These are phyloP conservation scores for Rhyacophila brunnea DNA, from an alignment of 1,140 invertebrate species.

Conservation along the genomic window DNA sequence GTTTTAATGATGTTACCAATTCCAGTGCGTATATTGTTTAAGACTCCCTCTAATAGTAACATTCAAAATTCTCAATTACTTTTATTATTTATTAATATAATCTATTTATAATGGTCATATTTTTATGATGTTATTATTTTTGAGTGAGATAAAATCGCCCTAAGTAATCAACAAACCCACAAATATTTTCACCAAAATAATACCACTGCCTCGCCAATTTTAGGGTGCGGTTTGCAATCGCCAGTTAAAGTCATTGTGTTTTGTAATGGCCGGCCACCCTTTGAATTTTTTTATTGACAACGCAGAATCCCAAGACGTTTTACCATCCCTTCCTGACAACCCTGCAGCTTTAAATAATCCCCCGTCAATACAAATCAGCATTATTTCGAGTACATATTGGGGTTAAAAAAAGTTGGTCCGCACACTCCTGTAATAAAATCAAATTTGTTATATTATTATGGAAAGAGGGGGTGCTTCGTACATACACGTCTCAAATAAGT, in stretches of 20 bases:
- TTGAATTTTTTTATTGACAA: conserved; percentile 22
- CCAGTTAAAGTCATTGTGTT: conserved; percentile 15
- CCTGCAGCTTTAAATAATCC: conserved; percentile 32
- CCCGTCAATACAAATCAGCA: conserved; percentile 36
- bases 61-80: too few relatives aligned
- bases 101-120: too few relatives aligned
- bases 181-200: conserved; percentile 3
- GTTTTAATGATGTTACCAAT: too few relatives aligned
- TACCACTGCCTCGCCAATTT: neutral
- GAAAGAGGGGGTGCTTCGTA: neutral
- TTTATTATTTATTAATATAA: too few relatives aligned
- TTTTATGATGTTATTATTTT: too few relatives aligned
- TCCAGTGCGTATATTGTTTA: too few relatives aligned
- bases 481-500: too few relatives aligned
- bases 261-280: conserved; percentile 5
- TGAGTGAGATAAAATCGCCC: too few relatives aligned
- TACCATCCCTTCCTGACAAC: neutral
- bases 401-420: conserved; percentile 14
- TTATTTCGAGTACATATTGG: conserved; percentile 32
- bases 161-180: neutral
- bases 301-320: neutral
- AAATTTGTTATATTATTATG: conserved; percentile 27
- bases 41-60: too few relatives aligned
- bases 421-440: conserved; percentile 29
- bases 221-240: conserved; percentile 12